phyloP scores from a whole-genome alignment of 2,113 vertebrate species.

The Bubalus kerabau region DNA sequence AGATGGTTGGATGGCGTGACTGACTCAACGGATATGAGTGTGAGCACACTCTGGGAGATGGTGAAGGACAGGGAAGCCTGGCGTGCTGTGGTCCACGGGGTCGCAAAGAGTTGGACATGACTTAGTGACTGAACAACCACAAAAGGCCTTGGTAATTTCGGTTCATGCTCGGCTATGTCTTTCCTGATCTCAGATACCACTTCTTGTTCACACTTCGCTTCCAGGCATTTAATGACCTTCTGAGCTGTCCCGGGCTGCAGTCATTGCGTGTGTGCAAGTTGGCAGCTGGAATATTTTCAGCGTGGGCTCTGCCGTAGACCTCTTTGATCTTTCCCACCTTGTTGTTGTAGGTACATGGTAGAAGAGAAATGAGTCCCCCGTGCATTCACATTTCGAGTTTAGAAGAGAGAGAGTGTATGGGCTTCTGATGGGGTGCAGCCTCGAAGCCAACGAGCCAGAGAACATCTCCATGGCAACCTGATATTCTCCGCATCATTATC shows the following conservation, averaged over 20 bases:
- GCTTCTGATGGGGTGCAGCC: constrained; percentile 30
- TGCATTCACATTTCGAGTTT: constrained; percentile 22
- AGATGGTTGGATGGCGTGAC: background rate
- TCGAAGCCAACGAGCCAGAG: constrained; percentile 38
- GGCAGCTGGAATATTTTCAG: background rate
- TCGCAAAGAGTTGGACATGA: background rate
- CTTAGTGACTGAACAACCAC: background rate
- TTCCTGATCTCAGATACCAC: background rate
- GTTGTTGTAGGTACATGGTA: background rate
- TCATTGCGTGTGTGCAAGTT: background rate
- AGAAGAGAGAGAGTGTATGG: background rate
- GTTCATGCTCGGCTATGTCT: background rate
- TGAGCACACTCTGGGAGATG: background rate
- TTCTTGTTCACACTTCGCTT: background rate
- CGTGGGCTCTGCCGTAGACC: background rate
- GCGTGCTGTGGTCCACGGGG: background rate
- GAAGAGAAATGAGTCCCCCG: background rate
- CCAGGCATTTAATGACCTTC: background rate
- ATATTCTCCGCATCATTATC: constrained; percentile 63
- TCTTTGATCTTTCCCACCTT: background rate
- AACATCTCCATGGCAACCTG: constrained; percentile 64
- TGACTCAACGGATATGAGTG: background rate
- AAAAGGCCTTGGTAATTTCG: background rate
- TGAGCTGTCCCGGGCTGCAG: background rate
- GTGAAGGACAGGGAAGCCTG: background rate